phyloP scores from a whole-genome alignment of 1,140 invertebrate genomes.

The Trachymyrmex cornetzi region DNA sequence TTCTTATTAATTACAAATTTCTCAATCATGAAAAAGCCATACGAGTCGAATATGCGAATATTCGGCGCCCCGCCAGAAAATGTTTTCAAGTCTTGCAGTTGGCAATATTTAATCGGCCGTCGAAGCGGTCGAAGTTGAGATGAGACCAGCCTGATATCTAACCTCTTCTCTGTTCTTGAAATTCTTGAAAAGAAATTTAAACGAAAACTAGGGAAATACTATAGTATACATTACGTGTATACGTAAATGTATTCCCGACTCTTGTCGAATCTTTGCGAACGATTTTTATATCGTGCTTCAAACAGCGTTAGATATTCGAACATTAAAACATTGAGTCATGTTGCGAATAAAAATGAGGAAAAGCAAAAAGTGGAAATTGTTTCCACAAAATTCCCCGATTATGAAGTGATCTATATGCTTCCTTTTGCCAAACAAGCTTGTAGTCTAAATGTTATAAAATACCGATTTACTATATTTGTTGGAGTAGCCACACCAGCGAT shows the following conservation, averaged over 20 bases:
- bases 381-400: constrained; percentile 65
- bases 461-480: not conserved
- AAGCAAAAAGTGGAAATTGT: not conserved
- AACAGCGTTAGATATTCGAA: not conserved
- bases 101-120: no score
- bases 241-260: constrained; percentile 32
- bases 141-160: no score
- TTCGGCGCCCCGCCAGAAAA: no score
- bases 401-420: constrained; percentile 69
- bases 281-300: not conserved
- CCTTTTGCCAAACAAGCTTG: not conserved
- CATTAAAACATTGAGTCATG: not conserved
- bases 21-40: no score
- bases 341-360: not conserved
- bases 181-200: no score
- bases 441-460: constrained; percentile 65
- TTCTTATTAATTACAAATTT: no score
- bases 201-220: no score
- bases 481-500: not conserved
- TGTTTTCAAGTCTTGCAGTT: no score
- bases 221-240: no score
- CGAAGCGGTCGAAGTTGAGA: no score
- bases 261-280: constrained; percentile 11
- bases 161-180: no score
- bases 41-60: no score